Conservation (phyloP, 2,113 vertebrate genomes). For the Formicarius rufipectus region DNA sequence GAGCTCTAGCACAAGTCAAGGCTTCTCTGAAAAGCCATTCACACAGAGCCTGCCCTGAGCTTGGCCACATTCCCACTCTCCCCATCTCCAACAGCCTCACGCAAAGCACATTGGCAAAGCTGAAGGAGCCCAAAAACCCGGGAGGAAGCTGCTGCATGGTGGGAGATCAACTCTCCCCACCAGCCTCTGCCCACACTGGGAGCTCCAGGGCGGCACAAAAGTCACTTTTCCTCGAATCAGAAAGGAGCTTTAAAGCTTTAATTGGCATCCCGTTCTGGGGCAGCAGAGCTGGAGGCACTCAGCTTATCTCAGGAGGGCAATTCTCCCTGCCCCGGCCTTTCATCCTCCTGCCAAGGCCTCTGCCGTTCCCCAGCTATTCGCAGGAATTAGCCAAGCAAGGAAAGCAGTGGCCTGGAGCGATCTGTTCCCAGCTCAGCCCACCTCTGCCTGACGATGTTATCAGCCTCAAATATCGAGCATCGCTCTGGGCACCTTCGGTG, state of each 20-base stretch:
- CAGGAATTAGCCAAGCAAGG: constrained; percentile 2
- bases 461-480: background rate
- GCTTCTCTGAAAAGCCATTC: background rate
- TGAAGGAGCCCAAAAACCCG: background rate
- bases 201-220: background rate
- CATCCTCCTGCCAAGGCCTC: background rate
- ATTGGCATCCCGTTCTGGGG: background rate
- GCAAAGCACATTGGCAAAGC: background rate
- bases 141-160: background rate
- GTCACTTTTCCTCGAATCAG: background rate
- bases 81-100: accelerated
- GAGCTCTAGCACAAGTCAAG: background rate
- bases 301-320: background rate
- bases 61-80: background rate
- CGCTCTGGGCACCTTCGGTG: background rate
- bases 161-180: background rate
- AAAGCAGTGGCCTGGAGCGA: background rate
- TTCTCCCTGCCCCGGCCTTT: background rate
- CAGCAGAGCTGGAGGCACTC: background rate
- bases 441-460: background rate
- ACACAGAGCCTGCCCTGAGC: background rate
- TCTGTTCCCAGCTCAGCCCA: background rate
- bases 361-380: background rate
- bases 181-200: background rate
- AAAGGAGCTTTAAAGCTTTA: background rate